Base-by-base conservation (phyloP, 2,797 vertebrate genomes). In the Acrossocheilus fasciatus region DNA sequence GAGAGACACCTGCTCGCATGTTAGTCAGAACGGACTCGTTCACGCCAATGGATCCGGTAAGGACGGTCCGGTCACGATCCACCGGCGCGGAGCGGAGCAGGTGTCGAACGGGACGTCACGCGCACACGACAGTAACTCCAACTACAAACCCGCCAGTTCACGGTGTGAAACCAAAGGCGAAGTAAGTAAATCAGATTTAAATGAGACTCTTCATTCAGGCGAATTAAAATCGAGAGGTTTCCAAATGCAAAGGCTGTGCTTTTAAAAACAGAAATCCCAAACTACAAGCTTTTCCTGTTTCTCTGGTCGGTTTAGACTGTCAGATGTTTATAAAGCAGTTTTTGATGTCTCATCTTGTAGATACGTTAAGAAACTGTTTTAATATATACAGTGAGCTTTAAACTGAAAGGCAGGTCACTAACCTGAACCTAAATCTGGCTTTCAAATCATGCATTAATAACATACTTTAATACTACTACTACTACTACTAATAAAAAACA, bases 251-350 rank as follows among this genome's bases (percentile, higher is more conserved):
- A 70, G 36, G 9, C 23, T 11, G 23, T n/a, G 47, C 41, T 79
- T 68, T 30, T 43, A 23, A 14, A 41, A 72, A 41, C 41, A 39
- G 41, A 89, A 82, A 62, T 47, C 30, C 74, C 45, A 8, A 0
- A 26, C 54, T 79, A 94, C 95, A 89, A 91, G 94, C 85, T 93
- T 94, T 95, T 94, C 95, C 87, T 2, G 95, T 95, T 93, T 88
- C 87, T 90, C 95, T 26, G 88, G 92, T 86, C 90, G 64, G 81
- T 64, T 76, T 57, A 78, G 79, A 7, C 4, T 14, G 59, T 52
- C 52, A 45, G 15, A 34, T 4, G n/a, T 59, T n/a, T 62, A 36
- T 62, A 18, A 70, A 84, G n/a, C 57, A 20, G 7, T 66, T 23
- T 86, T 30, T 30, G 18, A 76, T 76, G 52, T 82, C 68, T 73